Percentiles rank a stretch among this genome's conserved stretches.
Evolutionary conservation across 2,113 vertebrate species (phyloP).

Genomic region (Sylvietta virens): DNA sequence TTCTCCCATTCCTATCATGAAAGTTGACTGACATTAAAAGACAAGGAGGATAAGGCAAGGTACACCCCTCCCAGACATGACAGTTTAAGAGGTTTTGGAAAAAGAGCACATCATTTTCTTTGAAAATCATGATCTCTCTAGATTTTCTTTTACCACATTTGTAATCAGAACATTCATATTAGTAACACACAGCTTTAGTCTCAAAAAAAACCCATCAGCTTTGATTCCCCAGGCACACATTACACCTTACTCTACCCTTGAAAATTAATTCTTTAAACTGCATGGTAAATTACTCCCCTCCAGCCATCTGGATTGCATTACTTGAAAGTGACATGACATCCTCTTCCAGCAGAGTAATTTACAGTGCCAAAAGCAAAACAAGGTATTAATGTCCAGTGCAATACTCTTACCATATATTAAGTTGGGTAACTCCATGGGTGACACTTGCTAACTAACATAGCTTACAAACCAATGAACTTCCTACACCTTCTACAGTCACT

Average conservation of each 20-base stretch:
- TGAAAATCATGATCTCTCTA: background rate
- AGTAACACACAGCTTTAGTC: background rate
- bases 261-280: background rate
- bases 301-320: background rate
- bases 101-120: background rate
- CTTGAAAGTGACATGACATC: constrained; percentile 23
- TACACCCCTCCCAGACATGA: background rate
- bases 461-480: background rate
- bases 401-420: background rate
- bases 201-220: background rate
- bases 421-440: background rate
- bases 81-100: background rate
- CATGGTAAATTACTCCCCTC: background rate
- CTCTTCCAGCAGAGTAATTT: constrained; percentile 6
- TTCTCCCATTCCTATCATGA: background rate
- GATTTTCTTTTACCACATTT: background rate
- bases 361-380: constrained; percentile 33
- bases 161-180: background rate
- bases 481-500: background rate
- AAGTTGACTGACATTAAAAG: background rate
- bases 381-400: background rate
- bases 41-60: background rate
- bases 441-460: background rate
- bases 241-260: background rate
- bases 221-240: background rate